phyloP scores from a whole-genome alignment of 2,888 invertebrate genomes.

The Sphaerolaimus hirsutus region DNA sequence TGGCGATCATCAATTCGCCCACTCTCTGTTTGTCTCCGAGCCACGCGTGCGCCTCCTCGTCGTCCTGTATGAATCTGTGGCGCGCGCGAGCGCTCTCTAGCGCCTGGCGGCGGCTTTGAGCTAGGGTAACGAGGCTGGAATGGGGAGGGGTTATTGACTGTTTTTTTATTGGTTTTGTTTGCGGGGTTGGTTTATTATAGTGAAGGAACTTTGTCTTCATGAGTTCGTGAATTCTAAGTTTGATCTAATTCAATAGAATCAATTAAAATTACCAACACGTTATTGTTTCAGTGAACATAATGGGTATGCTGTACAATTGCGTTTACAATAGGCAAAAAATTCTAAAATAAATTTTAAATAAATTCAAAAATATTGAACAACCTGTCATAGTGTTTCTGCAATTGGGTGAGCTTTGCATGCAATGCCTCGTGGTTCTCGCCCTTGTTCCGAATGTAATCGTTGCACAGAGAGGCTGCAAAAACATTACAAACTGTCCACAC shows the following conservation, averaged over 20 bases:
- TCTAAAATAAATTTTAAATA: no score
- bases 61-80: slow-evolving; percentile 81
- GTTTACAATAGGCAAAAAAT: no score
- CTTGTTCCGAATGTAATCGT: slow-evolving; percentile 18
- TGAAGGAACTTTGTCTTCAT: no score
- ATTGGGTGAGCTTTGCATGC: slow-evolving; percentile 45
- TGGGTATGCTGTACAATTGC: no score
- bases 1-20: slow-evolving; percentile 69
- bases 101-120: slow-evolving; percentile 50
- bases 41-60: slow-evolving; percentile 88
- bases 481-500: no score
- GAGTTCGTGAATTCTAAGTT: no score
- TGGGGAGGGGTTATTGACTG: not conserved
- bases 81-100: slow-evolving; percentile 75
- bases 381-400: slow-evolving; percentile 53
- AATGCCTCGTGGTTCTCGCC: slow-evolving; percentile 38
- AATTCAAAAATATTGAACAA: slow-evolving; percentile 15
- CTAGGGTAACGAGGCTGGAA: slow-evolving; percentile 40
- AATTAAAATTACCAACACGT: no score
- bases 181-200: not conserved
- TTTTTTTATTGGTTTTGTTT: not conserved
- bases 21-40: slow-evolving; percentile 70
- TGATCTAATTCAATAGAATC: no score
- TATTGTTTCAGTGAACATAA: no score
- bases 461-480: no score